These are phyloP conservation scores for Ia io DNA, from an alignment of 2,113 vertebrate species.

Conservation along the genomic window DNA sequence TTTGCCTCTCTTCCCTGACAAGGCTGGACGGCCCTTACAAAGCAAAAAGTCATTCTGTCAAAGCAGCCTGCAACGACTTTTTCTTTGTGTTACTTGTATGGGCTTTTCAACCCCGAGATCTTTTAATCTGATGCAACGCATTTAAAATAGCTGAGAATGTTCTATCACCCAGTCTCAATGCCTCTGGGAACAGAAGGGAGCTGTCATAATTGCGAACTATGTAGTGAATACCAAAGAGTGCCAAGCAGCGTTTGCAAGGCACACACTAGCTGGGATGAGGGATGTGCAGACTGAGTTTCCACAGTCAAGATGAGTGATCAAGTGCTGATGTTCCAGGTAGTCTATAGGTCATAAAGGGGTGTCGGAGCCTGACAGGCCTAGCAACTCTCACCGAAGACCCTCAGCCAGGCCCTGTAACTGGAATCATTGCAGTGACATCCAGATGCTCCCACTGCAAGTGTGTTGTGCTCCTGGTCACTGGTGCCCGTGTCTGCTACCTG, in stretches of 20 bases:
- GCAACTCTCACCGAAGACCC: not conserved
- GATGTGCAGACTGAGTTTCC: not conserved
- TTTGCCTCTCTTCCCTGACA: not conserved
- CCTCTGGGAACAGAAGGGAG: conserved; percentile 44
- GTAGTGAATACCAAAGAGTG: not conserved
- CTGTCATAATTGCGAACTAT: conserved; percentile 34
- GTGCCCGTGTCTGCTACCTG: not conserved
- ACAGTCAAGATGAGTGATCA: not conserved
- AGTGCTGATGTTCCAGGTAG: not conserved
- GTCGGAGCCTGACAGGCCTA: not conserved
- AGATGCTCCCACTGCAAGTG: not conserved
- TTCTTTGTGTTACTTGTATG: conserved; percentile 8
- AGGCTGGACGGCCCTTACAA: not conserved
- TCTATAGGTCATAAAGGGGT: not conserved
- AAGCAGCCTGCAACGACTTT: conserved; percentile 9
- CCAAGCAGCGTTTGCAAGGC: not conserved
- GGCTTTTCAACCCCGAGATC: conserved; percentile 37
- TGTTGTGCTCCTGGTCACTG: not conserved
- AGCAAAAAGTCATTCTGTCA: conserved; percentile 5
- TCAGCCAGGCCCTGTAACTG: not conserved
- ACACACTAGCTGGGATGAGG: not conserved
- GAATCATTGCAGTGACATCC: not conserved
- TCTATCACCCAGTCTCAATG: conserved; percentile 55
- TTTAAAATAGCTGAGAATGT: conserved; percentile 69
- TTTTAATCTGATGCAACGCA: conserved; percentile 62